Conservation (phyloP, 2,113 vertebrate species). For the Himantopus leucocephalus region DNA sequence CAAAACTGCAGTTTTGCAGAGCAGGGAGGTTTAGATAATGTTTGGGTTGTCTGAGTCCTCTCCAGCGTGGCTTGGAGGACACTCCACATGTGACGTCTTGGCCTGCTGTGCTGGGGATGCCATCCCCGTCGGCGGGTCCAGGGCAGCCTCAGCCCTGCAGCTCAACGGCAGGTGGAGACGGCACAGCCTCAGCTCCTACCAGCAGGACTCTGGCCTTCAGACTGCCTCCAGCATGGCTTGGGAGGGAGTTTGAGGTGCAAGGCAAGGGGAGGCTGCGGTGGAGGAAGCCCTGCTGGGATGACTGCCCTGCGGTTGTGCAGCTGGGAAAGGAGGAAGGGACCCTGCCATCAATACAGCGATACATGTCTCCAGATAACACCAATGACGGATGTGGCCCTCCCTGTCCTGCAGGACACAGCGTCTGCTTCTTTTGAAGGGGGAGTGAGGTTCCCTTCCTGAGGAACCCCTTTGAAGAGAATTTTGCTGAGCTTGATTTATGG, state of each 20-base stretch:
- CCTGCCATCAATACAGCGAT: no score
- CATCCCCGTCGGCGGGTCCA: not conserved
- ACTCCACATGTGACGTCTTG: fast-evolving
- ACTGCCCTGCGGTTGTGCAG: no score
- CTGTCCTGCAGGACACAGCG: not conserved
- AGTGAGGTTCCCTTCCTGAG: not conserved
- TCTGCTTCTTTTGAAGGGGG: not conserved
- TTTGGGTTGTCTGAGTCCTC: not conserved
- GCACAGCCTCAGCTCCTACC: not conserved
- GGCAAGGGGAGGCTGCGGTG: not conserved
- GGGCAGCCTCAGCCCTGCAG: not conserved
- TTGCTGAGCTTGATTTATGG: not conserved
- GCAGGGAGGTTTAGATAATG: not conserved
- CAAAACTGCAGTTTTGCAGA: not conserved
- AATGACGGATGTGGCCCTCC: not conserved
- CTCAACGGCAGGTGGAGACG: fast-evolving
- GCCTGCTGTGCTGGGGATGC: not conserved
- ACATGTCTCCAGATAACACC: not conserved
- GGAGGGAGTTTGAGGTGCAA: not conserved
- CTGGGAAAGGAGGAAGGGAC: not conserved
- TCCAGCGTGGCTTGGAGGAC: not conserved
- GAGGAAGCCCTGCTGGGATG: not conserved
- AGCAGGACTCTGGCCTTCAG: not conserved
- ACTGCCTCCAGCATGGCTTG: not conserved
- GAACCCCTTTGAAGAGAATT: not conserved